Percentiles rank a stretch among this genome's conserved stretches.
Conservation (phyloP, 1,140 invertebrate species). For the Platorchestia sp. region DNA sequence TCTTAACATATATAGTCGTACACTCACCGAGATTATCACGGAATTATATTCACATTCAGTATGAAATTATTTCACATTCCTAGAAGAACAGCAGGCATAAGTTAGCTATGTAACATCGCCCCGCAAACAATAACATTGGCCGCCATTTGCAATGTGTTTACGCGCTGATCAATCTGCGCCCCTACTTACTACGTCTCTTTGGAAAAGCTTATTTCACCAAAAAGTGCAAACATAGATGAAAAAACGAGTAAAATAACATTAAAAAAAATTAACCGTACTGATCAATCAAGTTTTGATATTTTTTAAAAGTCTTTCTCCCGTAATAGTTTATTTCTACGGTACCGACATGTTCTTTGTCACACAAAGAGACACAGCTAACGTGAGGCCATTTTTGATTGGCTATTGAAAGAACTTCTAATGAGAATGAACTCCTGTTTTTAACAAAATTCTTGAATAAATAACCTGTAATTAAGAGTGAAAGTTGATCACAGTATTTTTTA, state of each 20-base stretch:
- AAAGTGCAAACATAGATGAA: not conserved
- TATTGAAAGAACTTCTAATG: slow-evolving; percentile 52
- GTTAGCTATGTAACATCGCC: slow-evolving; percentile 49
- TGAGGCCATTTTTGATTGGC: slow-evolving; percentile 48
- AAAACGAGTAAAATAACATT: not conserved
- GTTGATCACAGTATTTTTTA: not conserved
- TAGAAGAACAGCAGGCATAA: slow-evolving; percentile 38
- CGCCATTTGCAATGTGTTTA: slow-evolving; percentile 55
- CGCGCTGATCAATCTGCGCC: slow-evolving; percentile 55
- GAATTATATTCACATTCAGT: not conserved
- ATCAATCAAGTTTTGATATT: not conserved
- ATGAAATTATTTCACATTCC: slow-evolving; percentile 21
- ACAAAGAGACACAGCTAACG: slow-evolving; percentile 26
- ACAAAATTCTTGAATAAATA: not conserved
- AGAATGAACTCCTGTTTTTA: slow-evolving; percentile 43
- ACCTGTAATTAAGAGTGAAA: not conserved
- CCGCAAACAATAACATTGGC: slow-evolving; percentile 54
- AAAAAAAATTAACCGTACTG: not conserved
- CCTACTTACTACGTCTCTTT: slow-evolving; percentile 30
- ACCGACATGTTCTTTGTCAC: not conserved
- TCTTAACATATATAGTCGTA: slow-evolving; percentile 1
- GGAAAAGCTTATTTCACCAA: not conserved
- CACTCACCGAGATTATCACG: not conserved
- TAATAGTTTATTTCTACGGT: not conserved
- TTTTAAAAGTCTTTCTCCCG: not conserved